These are phyloP conservation scores for Pantelozetes paolii DNA, from an alignment of 2,888 invertebrate genomes.

Conservation along the genomic window DNA sequence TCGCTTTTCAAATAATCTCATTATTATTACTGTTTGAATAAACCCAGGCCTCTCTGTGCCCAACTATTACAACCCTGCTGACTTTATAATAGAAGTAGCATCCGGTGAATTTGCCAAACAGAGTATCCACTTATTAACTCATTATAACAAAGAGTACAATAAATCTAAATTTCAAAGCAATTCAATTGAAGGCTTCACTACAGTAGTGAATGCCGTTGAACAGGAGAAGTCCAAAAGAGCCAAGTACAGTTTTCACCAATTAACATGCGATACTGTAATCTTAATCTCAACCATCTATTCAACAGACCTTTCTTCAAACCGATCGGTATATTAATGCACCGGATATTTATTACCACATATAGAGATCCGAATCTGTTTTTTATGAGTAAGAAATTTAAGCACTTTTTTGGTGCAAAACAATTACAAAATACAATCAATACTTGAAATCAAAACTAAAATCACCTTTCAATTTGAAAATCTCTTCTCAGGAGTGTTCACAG, in stretches of 20 bases:
- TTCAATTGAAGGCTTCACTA: not conserved
- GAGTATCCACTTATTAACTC: slow-evolving; percentile 30
- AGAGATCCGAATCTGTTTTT: too few relatives aligned
- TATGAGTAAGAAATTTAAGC: too few relatives aligned
- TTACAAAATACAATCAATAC: too few relatives aligned
- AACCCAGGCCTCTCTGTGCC: too few relatives aligned
- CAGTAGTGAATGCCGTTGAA: not conserved
- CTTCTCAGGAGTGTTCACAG: not conserved
- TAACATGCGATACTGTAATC: not conserved
- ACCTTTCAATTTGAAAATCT: not conserved
- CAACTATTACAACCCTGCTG: slow-evolving; percentile 22
- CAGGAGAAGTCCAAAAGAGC: not conserved
- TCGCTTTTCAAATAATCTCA: too few relatives aligned
- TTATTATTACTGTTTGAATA: too few relatives aligned
- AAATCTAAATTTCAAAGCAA: not conserved
- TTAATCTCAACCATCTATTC: too few relatives aligned
- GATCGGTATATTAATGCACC: too few relatives aligned
- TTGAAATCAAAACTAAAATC: too few relatives aligned
- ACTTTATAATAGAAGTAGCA: slow-evolving; percentile 37
- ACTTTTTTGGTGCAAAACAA: too few relatives aligned
- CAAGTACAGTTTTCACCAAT: not conserved
- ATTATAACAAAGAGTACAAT: slow-evolving; percentile 38
- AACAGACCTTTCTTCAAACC: too few relatives aligned
- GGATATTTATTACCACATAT: too few relatives aligned
- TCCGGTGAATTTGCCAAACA: slow-evolving; percentile 26